Base-by-base conservation (phyloP, 37 sponge, comb jelly and placozoan genomes). In the Ianthella basta region DNA sequence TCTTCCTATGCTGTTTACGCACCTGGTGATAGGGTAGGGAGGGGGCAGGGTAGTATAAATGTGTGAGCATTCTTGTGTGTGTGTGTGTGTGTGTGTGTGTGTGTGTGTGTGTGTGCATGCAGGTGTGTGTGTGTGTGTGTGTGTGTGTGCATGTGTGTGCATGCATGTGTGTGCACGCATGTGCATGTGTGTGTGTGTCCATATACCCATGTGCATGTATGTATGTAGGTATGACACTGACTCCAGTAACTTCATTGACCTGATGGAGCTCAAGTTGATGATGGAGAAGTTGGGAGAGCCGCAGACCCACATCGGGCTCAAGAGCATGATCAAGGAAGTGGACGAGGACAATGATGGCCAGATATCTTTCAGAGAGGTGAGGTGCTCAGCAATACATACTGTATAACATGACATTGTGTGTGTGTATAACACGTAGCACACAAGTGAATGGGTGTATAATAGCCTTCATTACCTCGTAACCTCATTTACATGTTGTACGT, bases 281-380 rank as follows among this genome's bases (percentile, higher is more conserved):
- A 96, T 96, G 96, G 96, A 96, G 85, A 96, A 96, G 79, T 74
- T 96, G 21, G 96, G 96, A 2, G 91, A 90, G 56, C 96, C 96
- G 15, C 96, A 96, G 87, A 96, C 96, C 20, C 96, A 96, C 80
- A 68, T 93, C 24, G 90, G 82, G 8, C 88, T 96, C 32, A 96
- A 96, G 75, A 86, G 75, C 23, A 96, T 96, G 94, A 93, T 96
- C 66, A 94, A 92, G 72, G 86, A 86, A 30, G 94, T 96, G 35
- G 96, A 96, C 69, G 96, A 96, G 72, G 96, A 96, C 82, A 93
- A 94, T 59, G 96, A 96, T 59, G 87, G 85, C 19, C 64, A 87
- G 32, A 96, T 96, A 50, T 90, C 89, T 83, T 96, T 96, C 70
- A 91, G 96, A 83, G 96, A 96, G 89, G 95, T 91, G 4, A 29